These are phyloP conservation scores for Coracopsis vasa DNA, from an alignment of 2,113 vertebrate genomes.

Conservation along the genomic window DNA sequence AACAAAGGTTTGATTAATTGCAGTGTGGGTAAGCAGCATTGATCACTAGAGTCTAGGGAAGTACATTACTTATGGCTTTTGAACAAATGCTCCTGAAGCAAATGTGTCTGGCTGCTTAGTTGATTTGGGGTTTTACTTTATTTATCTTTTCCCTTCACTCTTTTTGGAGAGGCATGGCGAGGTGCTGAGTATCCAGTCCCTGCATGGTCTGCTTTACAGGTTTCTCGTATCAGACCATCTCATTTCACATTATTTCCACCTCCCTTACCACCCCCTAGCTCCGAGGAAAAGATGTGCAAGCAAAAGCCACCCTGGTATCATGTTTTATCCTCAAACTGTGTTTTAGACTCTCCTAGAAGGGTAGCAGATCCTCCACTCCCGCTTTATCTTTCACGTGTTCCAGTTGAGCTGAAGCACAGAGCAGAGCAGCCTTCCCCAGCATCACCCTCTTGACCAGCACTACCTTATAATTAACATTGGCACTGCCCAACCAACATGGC, in stretches of 20 bases:
- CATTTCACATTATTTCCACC: not conserved
- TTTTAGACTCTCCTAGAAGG: not conserved
- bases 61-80: not conserved
- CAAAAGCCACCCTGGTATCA: not conserved
- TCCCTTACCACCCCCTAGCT: not conserved
- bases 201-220: no score
- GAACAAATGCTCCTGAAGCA: not conserved
- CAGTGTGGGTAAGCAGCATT: not conserved
- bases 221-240: not conserved
- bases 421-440: not conserved
- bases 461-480: not conserved
- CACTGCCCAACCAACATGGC: not conserved
- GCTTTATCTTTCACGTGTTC: no score
- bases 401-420: not conserved
- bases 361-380: not conserved
- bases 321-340: not conserved
- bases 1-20: not conserved
- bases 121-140: not conserved
- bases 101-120: not conserved
- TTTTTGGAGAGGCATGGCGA: not conserved
- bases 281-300: not conserved
- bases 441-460: rapidly evolving
- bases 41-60: not conserved
- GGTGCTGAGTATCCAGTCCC: not conserved
- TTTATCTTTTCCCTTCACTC: not conserved